phyloP scores from a whole-genome alignment of 1,140 invertebrate species.

The Meteorus sp. region DNA sequence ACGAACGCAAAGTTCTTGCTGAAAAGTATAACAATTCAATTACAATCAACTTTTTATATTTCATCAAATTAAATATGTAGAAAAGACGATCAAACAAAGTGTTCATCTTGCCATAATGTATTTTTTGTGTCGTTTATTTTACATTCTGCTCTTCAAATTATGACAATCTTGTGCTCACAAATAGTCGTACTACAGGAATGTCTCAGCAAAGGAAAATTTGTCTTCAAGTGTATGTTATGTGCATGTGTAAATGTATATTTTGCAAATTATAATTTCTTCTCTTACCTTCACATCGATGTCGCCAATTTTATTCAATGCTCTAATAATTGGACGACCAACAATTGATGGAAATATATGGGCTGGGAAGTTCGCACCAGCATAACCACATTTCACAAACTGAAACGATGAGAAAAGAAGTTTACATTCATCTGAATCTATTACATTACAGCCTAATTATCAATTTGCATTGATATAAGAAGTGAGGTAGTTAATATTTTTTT shows the following conservation, averaged over 20 bases:
- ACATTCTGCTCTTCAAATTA: no score
- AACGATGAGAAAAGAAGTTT: conserved; percentile 48
- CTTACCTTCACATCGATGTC: conserved; percentile 98
- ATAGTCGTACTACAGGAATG: not conserved
- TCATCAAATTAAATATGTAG: not conserved
- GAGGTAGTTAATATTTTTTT: no score
- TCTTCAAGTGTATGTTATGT: conserved; percentile 12
- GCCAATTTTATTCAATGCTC: conserved; percentile 96
- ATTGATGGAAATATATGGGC: conserved; percentile 98
- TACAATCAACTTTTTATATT: conserved; percentile 35
- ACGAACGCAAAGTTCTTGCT: conserved; percentile 58
- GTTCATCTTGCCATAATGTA: conserved; percentile 9
- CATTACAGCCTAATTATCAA: not conserved
- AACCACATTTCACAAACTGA: conserved; percentile 99
- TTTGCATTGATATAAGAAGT: conserved; percentile 24
- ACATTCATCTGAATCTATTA: not conserved
- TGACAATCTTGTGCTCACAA: conserved; percentile 12
- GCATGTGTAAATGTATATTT: not conserved
- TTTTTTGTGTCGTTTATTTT: not conserved
- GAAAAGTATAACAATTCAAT: conserved; percentile 50
- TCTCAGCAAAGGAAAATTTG: not conserved
- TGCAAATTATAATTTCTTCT: conserved; percentile 7
- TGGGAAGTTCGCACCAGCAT: conserved; percentile 98
- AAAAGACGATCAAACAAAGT: not conserved
- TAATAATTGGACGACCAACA: conserved; percentile 96